Evolutionary conservation across 1,140 invertebrate species (phyloP), one percentile per base, ranked within the genome.

Genomic region (Cyclargus thomasi): DNA sequence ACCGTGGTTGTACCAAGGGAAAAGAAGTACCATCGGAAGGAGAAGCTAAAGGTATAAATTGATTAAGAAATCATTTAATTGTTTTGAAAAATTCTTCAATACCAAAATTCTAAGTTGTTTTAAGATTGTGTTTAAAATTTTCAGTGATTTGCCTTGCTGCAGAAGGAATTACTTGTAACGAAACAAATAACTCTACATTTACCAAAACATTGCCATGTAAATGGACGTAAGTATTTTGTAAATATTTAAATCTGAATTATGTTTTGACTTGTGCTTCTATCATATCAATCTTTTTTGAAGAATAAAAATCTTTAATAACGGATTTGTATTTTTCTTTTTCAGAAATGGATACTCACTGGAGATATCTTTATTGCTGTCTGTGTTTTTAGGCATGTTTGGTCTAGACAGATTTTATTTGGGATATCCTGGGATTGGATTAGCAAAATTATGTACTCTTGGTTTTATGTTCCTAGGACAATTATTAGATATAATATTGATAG

Each of bases 361-460:
- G 85, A 97, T 96, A 59, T 94, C 98, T 0, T 85, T 99, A 63
- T 83, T 99, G 16, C 91, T 99, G 0, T 99, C 98, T 1, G 95
- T 99, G 59, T 99, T 99, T 81, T 90, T 97, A 59, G 98, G 98
- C 23, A 98, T 98, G 96, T 98, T 99, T 92, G 98, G 98, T n/a
- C 93, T 97, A 16, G 98, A 99, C 86, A 92, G 98, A 71, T 99
- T 99, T 88, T 99, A 99, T 83, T 91, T 99, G 2, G 98, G 98
- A 17, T 99, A 99, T 90, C 97, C 97, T 63, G 98, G 97, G 20
- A 94, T 99, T 70, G 98, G 98, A 1, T 90, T 99, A 62, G 93
- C 98, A 7, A 99, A 99, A 88, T 93, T 99, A 73, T 97, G 97
- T 82, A 99, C 98, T 0, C 90, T 99, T 23, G 98, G 98, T 6